Evolutionary conservation across 2,113 vertebrate genomes (phyloP).

Genomic region (Leptobrachium ailaonicum): DNA sequence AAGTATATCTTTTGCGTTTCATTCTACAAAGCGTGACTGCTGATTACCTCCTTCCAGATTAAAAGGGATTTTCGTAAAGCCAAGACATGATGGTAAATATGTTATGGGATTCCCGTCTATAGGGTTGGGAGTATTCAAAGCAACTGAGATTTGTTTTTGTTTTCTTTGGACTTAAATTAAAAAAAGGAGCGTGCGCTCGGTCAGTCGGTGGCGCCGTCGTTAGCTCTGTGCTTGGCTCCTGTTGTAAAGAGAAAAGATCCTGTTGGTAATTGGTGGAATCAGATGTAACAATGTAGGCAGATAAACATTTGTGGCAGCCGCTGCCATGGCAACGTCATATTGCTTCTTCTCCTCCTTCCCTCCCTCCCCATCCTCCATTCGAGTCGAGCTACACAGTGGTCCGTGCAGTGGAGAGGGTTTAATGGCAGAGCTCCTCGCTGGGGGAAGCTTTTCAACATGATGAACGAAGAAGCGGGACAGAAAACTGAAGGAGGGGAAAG

Average conservation of each 20-base stretch:
- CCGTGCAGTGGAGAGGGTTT: conserved; percentile 54
- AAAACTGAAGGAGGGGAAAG: conserved; percentile 85
- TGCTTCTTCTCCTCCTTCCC: conserved; percentile 60
- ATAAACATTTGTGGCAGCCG: conserved; percentile 89
- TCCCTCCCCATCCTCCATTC: conserved; percentile 44
- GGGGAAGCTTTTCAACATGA: conserved; percentile 55
- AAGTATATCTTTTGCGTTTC: no score
- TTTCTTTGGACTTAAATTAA: not conserved
- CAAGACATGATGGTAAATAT: not conserved
- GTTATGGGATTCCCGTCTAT: no score
- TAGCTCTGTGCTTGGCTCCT: conserved; percentile 51
- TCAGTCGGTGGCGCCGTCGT: conserved; percentile 37
- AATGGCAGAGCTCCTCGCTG: conserved; percentile 58
- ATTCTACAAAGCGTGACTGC: not conserved
- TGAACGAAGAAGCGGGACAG: conserved; percentile 77
- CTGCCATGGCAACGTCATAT: conserved; percentile 82
- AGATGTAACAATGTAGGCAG: conserved; percentile 71
- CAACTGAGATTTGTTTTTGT: not conserved
- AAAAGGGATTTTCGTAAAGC: not conserved
- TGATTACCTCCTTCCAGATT: not conserved
- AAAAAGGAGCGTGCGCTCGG: not conserved
- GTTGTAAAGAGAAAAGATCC: conserved; percentile 47
- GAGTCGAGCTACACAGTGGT: conserved; percentile 57
- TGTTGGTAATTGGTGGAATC: conserved; percentile 67
- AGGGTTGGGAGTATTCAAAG: no score